Base-by-base conservation (phyloP, 2,888 invertebrate genomes). In the Mesoligia furuncula region DNA sequence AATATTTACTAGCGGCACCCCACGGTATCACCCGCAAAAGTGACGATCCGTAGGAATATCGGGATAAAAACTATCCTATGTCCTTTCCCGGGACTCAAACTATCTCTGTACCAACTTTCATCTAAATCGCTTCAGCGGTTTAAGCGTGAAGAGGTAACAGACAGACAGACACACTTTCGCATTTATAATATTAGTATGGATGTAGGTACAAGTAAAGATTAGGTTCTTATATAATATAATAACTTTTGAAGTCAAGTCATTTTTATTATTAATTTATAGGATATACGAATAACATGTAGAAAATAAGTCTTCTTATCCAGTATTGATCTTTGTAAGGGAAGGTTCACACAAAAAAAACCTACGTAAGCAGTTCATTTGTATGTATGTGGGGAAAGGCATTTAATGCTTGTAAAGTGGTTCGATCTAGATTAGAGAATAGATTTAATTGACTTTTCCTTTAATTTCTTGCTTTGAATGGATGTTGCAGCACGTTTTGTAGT, bases 331-430 rank as follows among this genome's bases (percentile, higher is more conserved):
- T 39, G 15, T 45, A 20, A 67, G 54, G 4, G 17, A 68, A 68
- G 27, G 51, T 80, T 69, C 59, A 39, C 42, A 45, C 36, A 77
- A 68, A 77, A 81, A 13, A 45, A 45, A 59, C 20, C 68, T 5
- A 51, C 36, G 68, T 69, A 69, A 80, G 69, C 65, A 77, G 83
- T 65, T 77, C 77, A 83, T 80, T 80, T 80, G 83, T 80, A 80
- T 80, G 80, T 59, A 80, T 80, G 77, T 83, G 77, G 80, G 77
- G 54, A 69, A 65, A 42, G 51, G 7, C 68, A 36, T 77, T 83
- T 83, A 80, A 77, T 51, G 83, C 80, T 77, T 77, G 77, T 80
- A 77, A 80, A 80, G 80, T 77, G 83, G 83, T 80, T 83, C 83
- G 77, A 83, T 69, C 9, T 9, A 59, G 77, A 83, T 80, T 68